Conservation (phyloP, 2,888 invertebrate species). For the Hyalella azteca region DNA sequence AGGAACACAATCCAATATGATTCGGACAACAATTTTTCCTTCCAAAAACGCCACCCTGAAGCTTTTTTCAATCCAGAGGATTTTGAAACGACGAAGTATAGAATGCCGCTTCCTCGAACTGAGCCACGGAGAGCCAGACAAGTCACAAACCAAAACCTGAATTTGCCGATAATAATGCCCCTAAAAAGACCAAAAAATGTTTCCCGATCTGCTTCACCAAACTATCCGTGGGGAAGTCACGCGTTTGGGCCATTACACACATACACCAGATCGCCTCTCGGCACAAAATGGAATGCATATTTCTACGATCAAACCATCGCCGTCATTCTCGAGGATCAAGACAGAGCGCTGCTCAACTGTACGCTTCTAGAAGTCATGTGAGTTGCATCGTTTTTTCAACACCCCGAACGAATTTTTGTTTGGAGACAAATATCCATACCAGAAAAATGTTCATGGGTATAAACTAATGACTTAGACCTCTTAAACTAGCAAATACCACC, state of each 20-base stretch:
- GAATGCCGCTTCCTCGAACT: background rate
- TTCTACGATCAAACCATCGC: conserved; percentile 46
- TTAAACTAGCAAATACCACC: too few species aligned
- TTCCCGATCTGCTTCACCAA: background rate
- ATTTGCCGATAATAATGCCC: background rate
- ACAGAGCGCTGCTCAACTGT: conserved; percentile 40
- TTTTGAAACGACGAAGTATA: too few species aligned
- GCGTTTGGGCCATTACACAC: conserved; percentile 34
- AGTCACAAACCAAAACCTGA: background rate
- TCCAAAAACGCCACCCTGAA: too few species aligned
- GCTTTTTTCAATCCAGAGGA: too few species aligned
- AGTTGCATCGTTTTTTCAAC: too few species aligned
- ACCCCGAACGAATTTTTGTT: background rate
- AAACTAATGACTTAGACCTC: too few species aligned
- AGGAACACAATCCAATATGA: too few species aligned
- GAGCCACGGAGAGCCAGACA: background rate
- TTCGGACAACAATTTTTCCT: too few species aligned
- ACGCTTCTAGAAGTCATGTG: conserved; percentile 47
- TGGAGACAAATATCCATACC: too few species aligned
- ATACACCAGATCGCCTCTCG: background rate
- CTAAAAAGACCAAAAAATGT: background rate
- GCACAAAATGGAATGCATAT: conserved; percentile 39
- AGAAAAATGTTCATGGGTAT: too few species aligned
- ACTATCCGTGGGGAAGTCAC: conserved; percentile 43
- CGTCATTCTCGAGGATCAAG: conserved; percentile 12